Conservation (phyloP, 1,140 invertebrate genomes). For the Vanessa atalanta region DNA sequence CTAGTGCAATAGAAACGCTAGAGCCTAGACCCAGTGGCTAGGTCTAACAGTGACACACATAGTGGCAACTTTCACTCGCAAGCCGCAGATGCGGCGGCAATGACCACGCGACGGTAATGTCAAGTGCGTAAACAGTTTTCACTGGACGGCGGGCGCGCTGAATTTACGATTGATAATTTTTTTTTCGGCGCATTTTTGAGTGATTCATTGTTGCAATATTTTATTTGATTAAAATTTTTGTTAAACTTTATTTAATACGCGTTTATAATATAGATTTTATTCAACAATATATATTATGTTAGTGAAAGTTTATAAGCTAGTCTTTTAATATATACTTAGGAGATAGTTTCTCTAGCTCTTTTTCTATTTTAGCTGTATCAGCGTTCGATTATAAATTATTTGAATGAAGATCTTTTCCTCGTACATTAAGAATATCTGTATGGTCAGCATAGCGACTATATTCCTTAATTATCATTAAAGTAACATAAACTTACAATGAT, state of each 20-base stretch:
- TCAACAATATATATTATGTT: too few species aligned
- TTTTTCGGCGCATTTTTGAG: not conserved
- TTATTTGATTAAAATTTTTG: not conserved
- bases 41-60: slow-evolving; percentile 56
- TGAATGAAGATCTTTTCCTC: too few species aligned
- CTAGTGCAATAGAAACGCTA: slow-evolving; percentile 25
- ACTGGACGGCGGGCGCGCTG: slow-evolving; percentile 18
- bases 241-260: not conserved
- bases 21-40: slow-evolving; percentile 36
- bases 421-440: too few species aligned
- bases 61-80: slow-evolving; percentile 48
- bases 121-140: slow-evolving; percentile 55
- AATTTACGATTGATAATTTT: slow-evolving; percentile 9
- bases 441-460: not conserved
- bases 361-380: too few species aligned
- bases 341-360: too few species aligned
- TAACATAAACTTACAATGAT: not conserved
- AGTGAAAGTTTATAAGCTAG: too few species aligned
- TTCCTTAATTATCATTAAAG: not conserved
- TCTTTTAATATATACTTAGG: too few species aligned
- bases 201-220: not conserved
- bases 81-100: slow-evolving; percentile 48
- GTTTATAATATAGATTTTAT: too few species aligned
- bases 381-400: too few species aligned
- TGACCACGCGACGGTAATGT: slow-evolving; percentile 59